Evolutionary conservation across 2,113 vertebrate genomes (phyloP).

Genomic region (Gavia stellata): DNA sequence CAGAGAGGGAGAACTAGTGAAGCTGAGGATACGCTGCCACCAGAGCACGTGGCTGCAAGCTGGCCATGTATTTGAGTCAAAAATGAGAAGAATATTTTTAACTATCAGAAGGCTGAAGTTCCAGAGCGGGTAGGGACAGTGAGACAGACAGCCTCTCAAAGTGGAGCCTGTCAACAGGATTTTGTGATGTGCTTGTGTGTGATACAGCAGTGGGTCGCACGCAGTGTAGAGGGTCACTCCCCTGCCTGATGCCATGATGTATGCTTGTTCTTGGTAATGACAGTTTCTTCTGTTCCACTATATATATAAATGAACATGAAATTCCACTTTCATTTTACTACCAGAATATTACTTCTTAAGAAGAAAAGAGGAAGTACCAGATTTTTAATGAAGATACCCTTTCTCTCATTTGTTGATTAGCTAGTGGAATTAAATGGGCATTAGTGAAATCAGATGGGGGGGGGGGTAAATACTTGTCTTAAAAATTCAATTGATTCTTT

Average conservation of each 20-base stretch:
- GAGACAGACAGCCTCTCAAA: not conserved
- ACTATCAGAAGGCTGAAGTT: not conserved
- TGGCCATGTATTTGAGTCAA: not conserved
- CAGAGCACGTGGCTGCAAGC: not conserved
- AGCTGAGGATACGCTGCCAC: not conserved
- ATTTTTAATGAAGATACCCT: not conserved
- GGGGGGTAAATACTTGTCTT: not conserved
- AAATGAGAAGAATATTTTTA: not conserved
- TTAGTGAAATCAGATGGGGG: not conserved
- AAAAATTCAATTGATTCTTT: not conserved
- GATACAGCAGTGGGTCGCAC: not conserved
- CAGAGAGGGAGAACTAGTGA: not conserved
- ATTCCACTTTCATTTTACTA: not conserved
- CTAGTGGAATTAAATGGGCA: not conserved
- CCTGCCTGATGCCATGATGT: not conserved
- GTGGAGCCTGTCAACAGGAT: not conserved
- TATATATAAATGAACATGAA: not conserved
- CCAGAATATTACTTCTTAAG: not conserved
- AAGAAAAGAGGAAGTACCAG: not conserved
- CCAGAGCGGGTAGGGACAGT: fast-evolving
- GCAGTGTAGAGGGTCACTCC: not conserved
- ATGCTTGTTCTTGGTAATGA: not conserved
- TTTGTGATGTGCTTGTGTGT: not conserved
- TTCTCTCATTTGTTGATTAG: not conserved
- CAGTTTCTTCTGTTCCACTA: not conserved